A percentile compares a stretch with the other conserved stretches of the same genome.
These are phyloP conservation scores for Synergus laeviventris DNA, from an alignment of 2,888 invertebrate genomes.

Conservation along the genomic window DNA sequence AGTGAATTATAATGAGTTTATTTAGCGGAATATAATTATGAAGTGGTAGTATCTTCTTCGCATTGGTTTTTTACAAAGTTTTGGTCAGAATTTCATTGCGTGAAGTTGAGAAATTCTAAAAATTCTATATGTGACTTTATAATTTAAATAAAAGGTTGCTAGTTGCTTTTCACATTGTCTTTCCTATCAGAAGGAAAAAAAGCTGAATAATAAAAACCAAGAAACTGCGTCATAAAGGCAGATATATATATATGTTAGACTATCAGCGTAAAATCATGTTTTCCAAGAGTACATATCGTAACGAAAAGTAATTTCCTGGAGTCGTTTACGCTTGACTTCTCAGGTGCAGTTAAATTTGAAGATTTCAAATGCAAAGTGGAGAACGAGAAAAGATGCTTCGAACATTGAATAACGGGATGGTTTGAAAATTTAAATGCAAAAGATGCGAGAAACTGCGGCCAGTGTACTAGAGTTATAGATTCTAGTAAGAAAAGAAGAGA, in stretches of 20 bases:
- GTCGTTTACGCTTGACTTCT: neutral
- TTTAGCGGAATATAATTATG: neutral
- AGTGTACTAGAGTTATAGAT: neutral
- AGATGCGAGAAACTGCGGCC: slow-evolving; percentile 15
- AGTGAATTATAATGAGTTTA: slow-evolving; percentile 11
- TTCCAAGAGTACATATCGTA: neutral
- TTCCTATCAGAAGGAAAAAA: neutral
- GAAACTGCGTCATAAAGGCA: neutral
- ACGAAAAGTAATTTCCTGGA: slow-evolving; percentile 36
- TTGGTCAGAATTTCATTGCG: neutral
- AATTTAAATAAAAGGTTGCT: neutral
- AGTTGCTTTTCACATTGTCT: neutral
- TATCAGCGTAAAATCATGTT: slow-evolving; percentile 31
- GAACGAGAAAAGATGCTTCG: slow-evolving; percentile 5
- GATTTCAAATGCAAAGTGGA: slow-evolving; percentile 18
- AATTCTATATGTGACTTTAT: neutral
- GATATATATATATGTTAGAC: slow-evolving; percentile 1
- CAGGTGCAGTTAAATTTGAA: slow-evolving; percentile 25
- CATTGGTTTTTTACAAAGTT: neutral
- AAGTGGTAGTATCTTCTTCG: neutral
- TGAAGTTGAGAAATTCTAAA: neutral
- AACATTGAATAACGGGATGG: slow-evolving; percentile 6
- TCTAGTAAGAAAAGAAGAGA: neutral
- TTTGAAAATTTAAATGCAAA: slow-evolving; percentile 25
- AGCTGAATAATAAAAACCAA: neutral